Conservation (phyloP, 1,140 invertebrate genomes). For the Bombus cullumanus region DNA sequence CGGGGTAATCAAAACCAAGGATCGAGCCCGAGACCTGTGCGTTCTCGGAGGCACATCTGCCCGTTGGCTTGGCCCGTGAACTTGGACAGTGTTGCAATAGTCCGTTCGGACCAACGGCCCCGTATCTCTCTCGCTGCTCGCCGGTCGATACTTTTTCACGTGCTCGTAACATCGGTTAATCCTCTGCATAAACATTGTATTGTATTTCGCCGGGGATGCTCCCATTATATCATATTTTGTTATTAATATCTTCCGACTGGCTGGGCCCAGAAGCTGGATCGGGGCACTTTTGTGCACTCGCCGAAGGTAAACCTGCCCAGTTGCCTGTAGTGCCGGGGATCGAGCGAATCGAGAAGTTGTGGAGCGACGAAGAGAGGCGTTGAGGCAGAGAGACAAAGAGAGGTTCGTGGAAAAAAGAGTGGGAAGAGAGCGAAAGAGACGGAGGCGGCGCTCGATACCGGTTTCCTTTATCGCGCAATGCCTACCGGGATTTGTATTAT, state of each 20-base stretch:
- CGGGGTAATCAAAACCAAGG: conserved; percentile 70
- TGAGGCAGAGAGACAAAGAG: conserved; percentile 26
- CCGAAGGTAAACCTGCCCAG: conserved; percentile 42
- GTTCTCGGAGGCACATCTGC: conserved; percentile 75
- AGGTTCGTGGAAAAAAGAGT: conserved; percentile 10
- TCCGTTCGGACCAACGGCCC: conserved; percentile 37
- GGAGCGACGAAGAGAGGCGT: neutral
- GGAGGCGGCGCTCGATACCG: conserved; percentile 65
- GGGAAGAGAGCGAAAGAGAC: conserved; percentile 18
- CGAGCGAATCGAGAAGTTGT: neutral
- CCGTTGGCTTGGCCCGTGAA: conserved; percentile 25
- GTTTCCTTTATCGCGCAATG: conserved; percentile 76
- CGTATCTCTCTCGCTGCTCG: conserved; percentile 12
- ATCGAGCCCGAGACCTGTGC: conserved; percentile 62
- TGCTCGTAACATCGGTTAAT: conserved; percentile 77
- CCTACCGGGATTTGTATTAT: conserved; percentile 71
- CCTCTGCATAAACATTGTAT: conserved; percentile 82
- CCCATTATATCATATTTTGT: conserved; percentile 83
- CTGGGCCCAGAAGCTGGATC: conserved; percentile 76
- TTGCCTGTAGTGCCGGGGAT: conserved; percentile 29
- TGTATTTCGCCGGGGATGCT: conserved; percentile 80
- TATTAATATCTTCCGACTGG: conserved; percentile 83
- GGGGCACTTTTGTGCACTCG: conserved; percentile 76
- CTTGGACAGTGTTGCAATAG: conserved; percentile 60
- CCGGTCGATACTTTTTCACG: conserved; percentile 75